Conservation (phyloP, 2,888 invertebrate species). For the Cephus rjabovi region DNA sequence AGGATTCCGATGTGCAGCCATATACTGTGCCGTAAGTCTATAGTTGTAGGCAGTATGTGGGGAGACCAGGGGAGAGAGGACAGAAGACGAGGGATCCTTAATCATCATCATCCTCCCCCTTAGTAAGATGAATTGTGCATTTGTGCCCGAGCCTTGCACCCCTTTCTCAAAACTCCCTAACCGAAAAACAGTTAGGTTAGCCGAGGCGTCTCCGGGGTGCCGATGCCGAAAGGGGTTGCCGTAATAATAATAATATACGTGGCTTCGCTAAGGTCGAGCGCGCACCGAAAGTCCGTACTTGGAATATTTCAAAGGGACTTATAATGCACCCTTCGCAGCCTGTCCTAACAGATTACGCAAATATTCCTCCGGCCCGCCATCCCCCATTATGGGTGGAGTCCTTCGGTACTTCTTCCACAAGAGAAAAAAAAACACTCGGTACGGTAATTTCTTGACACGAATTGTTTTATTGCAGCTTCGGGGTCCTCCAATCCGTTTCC, state of each 20-base stretch:
- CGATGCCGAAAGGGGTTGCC: slow-evolving; percentile 3
- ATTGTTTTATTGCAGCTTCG: neutral
- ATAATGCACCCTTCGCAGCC: neutral
- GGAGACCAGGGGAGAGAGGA: slow-evolving; percentile 11
- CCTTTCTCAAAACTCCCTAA: slow-evolving; percentile 35
- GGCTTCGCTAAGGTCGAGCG: neutral
- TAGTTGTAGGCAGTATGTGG: neutral
- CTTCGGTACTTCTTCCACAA: neutral
- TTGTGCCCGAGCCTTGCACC: slow-evolving; percentile 39
- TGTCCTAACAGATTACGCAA: slow-evolving; percentile 2
- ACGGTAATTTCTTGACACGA: too few species aligned
- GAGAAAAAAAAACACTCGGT: too few species aligned
- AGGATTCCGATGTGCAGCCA: neutral
- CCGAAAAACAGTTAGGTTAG: slow-evolving; percentile 35
- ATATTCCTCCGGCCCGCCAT: neutral
- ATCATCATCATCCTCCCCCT: slow-evolving; percentile 49
- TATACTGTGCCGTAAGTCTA: neutral
- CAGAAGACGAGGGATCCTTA: slow-evolving; percentile 44
- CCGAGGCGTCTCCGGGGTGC: neutral
- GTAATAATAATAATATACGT: slow-evolving; percentile 2
- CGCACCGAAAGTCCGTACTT: neutral
- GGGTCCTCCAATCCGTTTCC: too few species aligned
- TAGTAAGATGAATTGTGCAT: slow-evolving; percentile 45
- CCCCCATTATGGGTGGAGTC: too few species aligned
- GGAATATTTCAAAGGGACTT: slow-evolving; percentile 1